Percentiles rank a stretch among this genome's conserved stretches.
phyloP scores from a whole-genome alignment of 2,797 vertebrate species.

The Poliocrania exsul region DNA sequence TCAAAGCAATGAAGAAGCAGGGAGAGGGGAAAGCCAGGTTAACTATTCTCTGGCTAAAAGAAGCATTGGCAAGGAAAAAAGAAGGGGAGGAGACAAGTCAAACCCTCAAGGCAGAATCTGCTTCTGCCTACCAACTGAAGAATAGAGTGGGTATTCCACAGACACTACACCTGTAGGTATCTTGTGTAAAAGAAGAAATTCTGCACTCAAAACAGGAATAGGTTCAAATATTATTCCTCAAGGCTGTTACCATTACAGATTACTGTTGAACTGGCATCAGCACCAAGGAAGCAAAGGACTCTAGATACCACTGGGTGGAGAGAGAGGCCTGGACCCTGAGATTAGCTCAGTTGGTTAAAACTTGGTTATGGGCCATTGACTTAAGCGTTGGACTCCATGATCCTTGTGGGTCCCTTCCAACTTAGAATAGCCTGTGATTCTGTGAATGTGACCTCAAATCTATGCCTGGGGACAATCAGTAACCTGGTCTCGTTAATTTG shows the following conservation, averaged over 20 bases:
- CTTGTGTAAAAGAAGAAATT: not conserved
- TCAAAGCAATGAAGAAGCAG: not conserved
- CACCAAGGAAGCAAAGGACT: not conserved
- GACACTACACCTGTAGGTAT: not conserved
- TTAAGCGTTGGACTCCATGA: too few relatives aligned
- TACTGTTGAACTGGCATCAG: not conserved
- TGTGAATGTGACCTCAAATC: not conserved
- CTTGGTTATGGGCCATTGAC: too few relatives aligned
- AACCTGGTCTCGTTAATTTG: not conserved
- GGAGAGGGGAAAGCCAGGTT: not conserved
- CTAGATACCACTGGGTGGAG: not conserved
- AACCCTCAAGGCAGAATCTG: not conserved
- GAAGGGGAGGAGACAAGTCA: not conserved
- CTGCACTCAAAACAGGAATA: not conserved
- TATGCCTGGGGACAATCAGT: not conserved
- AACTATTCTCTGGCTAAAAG: conserved; percentile 1
- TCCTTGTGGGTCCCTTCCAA: too few relatives aligned
- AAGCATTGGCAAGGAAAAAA: not conserved
- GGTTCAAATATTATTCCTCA: not conserved
- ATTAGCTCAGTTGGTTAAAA: too few relatives aligned
- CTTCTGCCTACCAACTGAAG: not conserved
- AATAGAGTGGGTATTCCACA: not conserved
- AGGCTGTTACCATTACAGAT: not conserved
- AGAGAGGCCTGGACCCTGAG: not conserved
- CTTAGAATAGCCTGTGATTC: too few relatives aligned